Evolutionary conservation across 2,113 vertebrate genomes (phyloP).

Genomic region (Odontophorus gujanensis): DNA sequence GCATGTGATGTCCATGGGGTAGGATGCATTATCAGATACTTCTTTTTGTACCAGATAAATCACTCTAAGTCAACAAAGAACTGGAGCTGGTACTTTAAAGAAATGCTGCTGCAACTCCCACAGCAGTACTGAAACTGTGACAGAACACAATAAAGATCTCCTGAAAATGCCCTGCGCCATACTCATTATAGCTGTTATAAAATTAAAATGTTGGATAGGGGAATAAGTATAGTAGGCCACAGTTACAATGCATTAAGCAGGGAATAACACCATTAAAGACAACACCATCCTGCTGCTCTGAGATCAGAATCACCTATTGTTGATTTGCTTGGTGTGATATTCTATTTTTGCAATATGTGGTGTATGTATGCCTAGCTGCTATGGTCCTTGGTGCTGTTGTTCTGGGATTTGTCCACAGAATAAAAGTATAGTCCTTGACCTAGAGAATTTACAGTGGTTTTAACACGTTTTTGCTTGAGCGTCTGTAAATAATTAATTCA

Average conservation of each 20-base stretch:
- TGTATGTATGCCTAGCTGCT: background rate
- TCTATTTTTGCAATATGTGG: background rate
- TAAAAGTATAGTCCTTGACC: background rate
- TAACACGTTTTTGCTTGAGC: conserved; percentile 26
- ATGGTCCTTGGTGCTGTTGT: fast-evolving
- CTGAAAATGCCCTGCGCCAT: background rate
- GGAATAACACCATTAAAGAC: background rate
- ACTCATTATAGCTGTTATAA: conserved; percentile 30
- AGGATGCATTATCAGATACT: background rate
- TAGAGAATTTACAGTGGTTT: conserved; percentile 5
- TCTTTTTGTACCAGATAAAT: background rate
- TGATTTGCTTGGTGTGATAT: background rate
- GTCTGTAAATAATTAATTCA: conserved; percentile 54
- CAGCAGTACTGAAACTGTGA: background rate
- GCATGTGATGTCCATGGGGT: background rate
- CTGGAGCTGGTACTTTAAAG: background rate
- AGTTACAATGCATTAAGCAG: background rate
- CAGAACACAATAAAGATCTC: background rate
- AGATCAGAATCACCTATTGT: background rate
- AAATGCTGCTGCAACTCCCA: background rate
- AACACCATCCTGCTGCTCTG: background rate
- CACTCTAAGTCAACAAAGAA: background rate
- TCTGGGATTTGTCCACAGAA: background rate
- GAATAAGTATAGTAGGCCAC: background rate
- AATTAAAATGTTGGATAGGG: background rate